These are phyloP conservation scores for Shinisaurus crocodilurus DNA, from an alignment of 2,113 vertebrate genomes.

Conservation along the genomic window DNA sequence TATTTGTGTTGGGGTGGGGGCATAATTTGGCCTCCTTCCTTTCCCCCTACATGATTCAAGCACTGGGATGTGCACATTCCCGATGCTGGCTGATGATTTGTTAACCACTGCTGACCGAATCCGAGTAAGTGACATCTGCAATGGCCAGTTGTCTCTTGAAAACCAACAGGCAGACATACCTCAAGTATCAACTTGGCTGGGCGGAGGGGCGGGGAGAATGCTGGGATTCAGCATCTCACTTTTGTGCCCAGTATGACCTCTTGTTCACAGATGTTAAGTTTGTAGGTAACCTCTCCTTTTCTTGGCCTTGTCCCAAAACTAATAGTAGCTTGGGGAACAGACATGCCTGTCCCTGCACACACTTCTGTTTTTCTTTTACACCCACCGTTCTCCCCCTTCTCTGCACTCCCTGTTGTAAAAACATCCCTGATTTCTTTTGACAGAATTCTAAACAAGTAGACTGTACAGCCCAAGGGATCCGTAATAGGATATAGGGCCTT, in stretches of 20 bases:
- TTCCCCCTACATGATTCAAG: too few relatives aligned
- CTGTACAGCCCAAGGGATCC: conserved; percentile 6
- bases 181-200: neutral
- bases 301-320: conserved; percentile 29
- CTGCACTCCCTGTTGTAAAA: conserved; percentile 21
- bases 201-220: too few relatives aligned
- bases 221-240: conserved; percentile 1
- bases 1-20: fast-evolving
- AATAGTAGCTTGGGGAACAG: conserved; percentile 20
- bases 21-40: neutral
- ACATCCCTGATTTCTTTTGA: conserved; percentile 46
- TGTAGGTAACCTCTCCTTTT: conserved; percentile 27
- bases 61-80: neutral
- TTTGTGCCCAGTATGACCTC: conserved; percentile 32
- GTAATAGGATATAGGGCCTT: conserved; percentile 39
- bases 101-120: neutral
- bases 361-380: conserved; percentile 33
- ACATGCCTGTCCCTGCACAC: conserved; percentile 21
- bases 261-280: conserved; percentile 40
- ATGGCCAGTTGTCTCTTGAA: neutral
- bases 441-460: conserved; percentile 29
- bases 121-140: neutral
- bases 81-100: neutral
- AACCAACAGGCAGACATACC: neutral
- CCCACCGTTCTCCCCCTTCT: neutral